Base-by-base conservation (phyloP, 2,888 invertebrate genomes). In the Salticus scenicus region DNA sequence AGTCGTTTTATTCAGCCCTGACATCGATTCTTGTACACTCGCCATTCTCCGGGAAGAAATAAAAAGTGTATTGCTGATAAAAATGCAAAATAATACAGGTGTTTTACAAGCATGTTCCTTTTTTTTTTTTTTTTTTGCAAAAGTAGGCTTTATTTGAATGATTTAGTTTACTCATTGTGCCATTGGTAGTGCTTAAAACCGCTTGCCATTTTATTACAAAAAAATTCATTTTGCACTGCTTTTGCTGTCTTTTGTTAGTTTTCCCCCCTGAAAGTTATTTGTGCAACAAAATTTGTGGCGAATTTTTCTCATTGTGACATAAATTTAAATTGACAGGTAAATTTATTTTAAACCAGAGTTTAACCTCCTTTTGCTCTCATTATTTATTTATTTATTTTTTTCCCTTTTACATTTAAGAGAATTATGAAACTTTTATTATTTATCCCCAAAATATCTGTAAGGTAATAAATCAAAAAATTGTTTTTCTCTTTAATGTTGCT, bases 101-200 rank as follows among this genome's bases (percentile, higher is more conserved):
- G 76, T 83, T 83, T 83, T 83, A 41, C 33, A 30, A 76, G 82
- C 76, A 83, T 83, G 82, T 64, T 76, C 51, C 7, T 14, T 42
- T 8, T 72, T 83, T 76, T 64, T 76, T 37, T 5, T 14, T 42
- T 8, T 72, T 30, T 28, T 17, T 28, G 30, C 7, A 20, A 24
- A 57, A 24, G 57, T 24, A 57, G 57, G 24, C 24, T 30, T 47
- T 31, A n/a, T 30, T 66, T 12, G 14, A 8, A 42, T 51, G 67
- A 41, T 30, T 66, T 30, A 33, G 33, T 33, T 74, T 67, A 28
- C 66, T 14, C 66, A 37, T 69, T 28, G 78, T 78, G 78, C 78
- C 78, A 78, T 78, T 24, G n/a, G 78, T 47, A 71, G 71, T n/a
- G 74, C 37, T 20, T 78, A 41, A n/a, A 30, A 37, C 31, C 64